These are phyloP conservation scores for Babylonia areolata DNA, from an alignment of 1,140 invertebrate genomes.

Conservation along the genomic window DNA sequence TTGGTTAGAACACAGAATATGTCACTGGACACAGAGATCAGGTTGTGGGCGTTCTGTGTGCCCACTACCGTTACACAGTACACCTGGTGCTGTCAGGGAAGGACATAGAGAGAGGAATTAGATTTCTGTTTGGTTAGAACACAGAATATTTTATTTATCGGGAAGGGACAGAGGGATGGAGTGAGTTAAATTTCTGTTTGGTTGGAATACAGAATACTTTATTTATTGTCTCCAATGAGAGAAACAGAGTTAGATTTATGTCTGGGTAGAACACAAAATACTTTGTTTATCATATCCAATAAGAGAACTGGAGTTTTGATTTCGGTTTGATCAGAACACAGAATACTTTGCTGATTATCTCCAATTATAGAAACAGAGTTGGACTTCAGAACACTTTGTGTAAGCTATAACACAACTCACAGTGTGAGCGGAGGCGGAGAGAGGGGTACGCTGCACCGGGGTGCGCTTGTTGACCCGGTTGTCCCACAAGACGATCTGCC, in stretches of 20 bases:
- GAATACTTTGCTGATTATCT: too few relatives aligned
- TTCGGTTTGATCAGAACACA: too few relatives aligned
- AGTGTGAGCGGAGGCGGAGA: conserved; percentile 95
- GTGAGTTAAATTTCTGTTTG: too few relatives aligned
- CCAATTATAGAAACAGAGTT: too few relatives aligned
- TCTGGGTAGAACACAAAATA: too few relatives aligned
- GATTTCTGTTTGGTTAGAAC: conserved; percentile 82
- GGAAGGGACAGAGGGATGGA: neutral
- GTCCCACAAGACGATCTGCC: conserved; percentile 99
- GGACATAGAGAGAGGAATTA: neutral
- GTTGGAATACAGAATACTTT: too few relatives aligned
- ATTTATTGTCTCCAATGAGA: too few relatives aligned
- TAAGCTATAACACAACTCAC: too few relatives aligned
- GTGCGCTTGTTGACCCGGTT: conserved; percentile 97
- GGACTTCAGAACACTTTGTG: too few relatives aligned
- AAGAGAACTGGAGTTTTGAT: too few relatives aligned
- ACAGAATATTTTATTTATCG: conserved; percentile 97
- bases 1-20: conserved; percentile 97
- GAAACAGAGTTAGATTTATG: too few relatives aligned
- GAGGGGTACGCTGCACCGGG: conserved; percentile 95
- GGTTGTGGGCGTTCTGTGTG: conserved; percentile 93
- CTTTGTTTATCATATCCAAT: too few relatives aligned
- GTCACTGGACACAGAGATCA: conserved; percentile 98
- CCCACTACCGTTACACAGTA: neutral
- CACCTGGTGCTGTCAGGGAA: neutral